phyloP scores from a whole-genome alignment of 2,113 vertebrate genomes.

The Pachypanchax playfairii region DNA sequence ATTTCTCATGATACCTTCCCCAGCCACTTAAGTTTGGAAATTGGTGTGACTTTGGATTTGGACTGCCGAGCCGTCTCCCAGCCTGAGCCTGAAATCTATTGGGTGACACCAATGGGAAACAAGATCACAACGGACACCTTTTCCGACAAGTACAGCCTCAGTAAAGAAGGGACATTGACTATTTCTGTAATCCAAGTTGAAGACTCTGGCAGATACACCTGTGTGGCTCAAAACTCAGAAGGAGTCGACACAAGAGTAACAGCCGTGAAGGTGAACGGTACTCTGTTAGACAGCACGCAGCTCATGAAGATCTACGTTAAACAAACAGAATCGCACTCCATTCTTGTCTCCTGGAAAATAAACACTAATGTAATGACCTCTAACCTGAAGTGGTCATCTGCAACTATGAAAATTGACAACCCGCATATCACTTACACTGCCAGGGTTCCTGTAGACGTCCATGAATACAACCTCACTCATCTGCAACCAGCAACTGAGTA shows the following conservation, averaged over 20 bases:
- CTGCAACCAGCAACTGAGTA: constrained; percentile 95
- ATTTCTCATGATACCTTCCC: constrained; percentile 92
- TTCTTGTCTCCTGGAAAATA: constrained; percentile 96
- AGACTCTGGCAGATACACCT: constrained; percentile 95
- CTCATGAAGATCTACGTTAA: constrained; percentile 94
- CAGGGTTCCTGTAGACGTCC: constrained; percentile 93
- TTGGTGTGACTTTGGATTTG: constrained; percentile 85
- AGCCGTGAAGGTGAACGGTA: constrained; percentile 91
- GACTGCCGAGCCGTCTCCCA: constrained; percentile 97
- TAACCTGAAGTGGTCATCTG: constrained; percentile 95
- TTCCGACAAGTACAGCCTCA: constrained; percentile 91
- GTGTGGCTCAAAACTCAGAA: constrained; percentile 93
- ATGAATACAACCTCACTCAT: constrained; percentile 96
- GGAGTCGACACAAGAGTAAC: constrained; percentile 93
- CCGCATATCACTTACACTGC: constrained; percentile 97
- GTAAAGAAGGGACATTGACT: constrained; percentile 88
- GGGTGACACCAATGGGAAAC: constrained; percentile 94
- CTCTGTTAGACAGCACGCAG: constrained; percentile 89
- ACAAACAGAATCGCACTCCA: constrained; percentile 91
- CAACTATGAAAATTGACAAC: constrained; percentile 98
- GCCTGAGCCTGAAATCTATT: constrained; percentile 96
- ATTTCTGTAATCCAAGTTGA: constrained; percentile 88
- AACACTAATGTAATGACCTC: constrained; percentile 94
- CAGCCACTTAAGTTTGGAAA: constrained; percentile 87
- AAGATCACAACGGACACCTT: constrained; percentile 87